phyloP scores from a whole-genome alignment of 1,140 invertebrate genomes.

The Littorina saxatilis region DNA sequence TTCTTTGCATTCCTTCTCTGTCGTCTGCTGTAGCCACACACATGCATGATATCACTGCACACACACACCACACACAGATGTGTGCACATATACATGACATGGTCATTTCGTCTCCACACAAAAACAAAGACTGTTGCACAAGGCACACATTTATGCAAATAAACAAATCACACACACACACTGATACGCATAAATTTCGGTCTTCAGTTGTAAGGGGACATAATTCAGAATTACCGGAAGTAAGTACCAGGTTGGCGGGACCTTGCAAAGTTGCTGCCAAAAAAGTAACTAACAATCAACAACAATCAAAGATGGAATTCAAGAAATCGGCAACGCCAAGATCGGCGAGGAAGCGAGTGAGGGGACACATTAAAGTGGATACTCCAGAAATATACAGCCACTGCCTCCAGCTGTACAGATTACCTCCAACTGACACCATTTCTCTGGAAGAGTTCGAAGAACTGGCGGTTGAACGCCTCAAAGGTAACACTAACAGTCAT shows the following conservation, averaged over 20 bases:
- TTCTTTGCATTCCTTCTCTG: no score
- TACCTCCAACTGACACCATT: constrained; percentile 86
- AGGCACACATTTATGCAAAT: no score
- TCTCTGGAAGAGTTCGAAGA: constrained; percentile 91
- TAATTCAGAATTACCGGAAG: not conserved
- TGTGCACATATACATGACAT: no score
- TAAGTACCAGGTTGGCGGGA: constrained; percentile 20
- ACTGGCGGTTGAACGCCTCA: constrained; percentile 88
- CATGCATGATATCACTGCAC: no score
- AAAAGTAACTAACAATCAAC: not conserved
- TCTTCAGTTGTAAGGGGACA: not conserved
- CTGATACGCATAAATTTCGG: no score
- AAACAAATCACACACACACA: no score
- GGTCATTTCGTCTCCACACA: no score
- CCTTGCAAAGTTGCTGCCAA: not conserved
- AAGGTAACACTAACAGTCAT: constrained; percentile 76
- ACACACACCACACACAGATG: no score
- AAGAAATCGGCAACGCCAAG: not conserved
- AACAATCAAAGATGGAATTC: not conserved
- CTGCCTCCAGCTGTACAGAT: constrained; percentile 81
- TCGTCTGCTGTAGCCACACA: no score
- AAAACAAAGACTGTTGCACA: no score
- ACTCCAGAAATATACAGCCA: not conserved
- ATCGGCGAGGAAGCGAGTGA: not conserved
- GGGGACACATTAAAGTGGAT: not conserved